Evolutionary conservation across 2,888 invertebrate species (phyloP).

Genomic region (Napeogenes inachia): DNA sequence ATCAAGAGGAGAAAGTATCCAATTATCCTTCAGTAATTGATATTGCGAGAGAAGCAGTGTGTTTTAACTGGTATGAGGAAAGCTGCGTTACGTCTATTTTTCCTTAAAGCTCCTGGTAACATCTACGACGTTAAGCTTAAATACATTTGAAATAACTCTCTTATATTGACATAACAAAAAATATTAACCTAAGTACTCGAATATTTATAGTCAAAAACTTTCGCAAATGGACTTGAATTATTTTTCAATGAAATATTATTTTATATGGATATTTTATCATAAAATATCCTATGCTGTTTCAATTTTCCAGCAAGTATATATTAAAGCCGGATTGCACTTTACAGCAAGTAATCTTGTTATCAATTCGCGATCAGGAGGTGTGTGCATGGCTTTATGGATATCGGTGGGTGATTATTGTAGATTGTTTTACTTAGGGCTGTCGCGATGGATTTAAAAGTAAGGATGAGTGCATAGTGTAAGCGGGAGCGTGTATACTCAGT

Average conservation of each 20-base stretch:
- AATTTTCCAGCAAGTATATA: too few species aligned
- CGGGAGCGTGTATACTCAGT: not conserved
- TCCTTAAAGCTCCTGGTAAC: not conserved
- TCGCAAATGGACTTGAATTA: too few species aligned
- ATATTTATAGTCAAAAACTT: too few species aligned
- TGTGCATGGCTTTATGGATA: slow-evolving; percentile 38
- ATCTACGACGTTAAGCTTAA: too few species aligned
- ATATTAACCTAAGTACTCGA: too few species aligned
- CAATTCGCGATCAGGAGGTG: slow-evolving; percentile 32
- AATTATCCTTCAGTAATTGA: slow-evolving; percentile 21
- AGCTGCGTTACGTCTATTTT: not conserved
- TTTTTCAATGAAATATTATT: too few species aligned
- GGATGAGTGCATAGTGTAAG: slow-evolving; percentile 20
- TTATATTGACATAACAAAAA: too few species aligned
- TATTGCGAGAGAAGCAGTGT: slow-evolving; percentile 5
- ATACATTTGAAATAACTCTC: too few species aligned
- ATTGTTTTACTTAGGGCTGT: slow-evolving; percentile 44
- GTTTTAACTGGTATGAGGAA: slow-evolving; percentile 2
- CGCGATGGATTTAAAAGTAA: slow-evolving; percentile 20
- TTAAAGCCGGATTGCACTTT: too few species aligned
- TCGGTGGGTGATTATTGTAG: slow-evolving; percentile 47
- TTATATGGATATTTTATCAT: too few species aligned
- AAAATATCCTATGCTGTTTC: too few species aligned
- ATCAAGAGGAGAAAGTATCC: slow-evolving; percentile 25
- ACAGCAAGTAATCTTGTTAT: slow-evolving; percentile 22